phyloP scores from a whole-genome alignment of 53 echinoderm and acorn worm genomes.

The Arbacia lixula region DNA sequence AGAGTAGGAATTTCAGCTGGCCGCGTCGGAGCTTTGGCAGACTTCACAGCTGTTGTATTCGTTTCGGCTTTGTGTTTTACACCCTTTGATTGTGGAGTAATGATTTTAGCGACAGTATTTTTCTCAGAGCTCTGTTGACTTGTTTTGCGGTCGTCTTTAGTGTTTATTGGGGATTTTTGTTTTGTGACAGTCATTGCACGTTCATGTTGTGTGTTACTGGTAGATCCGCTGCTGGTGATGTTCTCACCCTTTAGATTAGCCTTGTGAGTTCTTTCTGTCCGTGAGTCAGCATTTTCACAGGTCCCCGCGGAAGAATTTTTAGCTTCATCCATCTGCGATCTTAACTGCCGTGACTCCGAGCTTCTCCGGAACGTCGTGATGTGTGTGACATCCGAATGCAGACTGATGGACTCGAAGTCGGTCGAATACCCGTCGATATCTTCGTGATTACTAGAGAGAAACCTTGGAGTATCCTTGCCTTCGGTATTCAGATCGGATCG shows the following conservation, averaged over 20 bases:
- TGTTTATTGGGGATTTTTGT: too few relatives aligned
- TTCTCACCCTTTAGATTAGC: background rate
- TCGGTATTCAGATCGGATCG: too few relatives aligned
- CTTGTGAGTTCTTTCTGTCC: too few relatives aligned
- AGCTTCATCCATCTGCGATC: background rate
- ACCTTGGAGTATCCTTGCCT: background rate
- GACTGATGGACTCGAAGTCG: slow-evolving; percentile 34
- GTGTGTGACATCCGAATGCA: slow-evolving; percentile 5
- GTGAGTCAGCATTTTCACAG: background rate
- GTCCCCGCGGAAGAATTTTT: background rate
- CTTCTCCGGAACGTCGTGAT: slow-evolving; percentile 3
- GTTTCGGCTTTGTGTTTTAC: too few relatives aligned
- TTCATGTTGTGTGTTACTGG: background rate
- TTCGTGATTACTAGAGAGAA: background rate
- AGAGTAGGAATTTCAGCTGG: slow-evolving; percentile 21
- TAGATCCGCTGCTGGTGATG: too few relatives aligned
- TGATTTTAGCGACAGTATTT: background rate
- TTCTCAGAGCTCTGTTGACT: background rate
- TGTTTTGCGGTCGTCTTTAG: background rate
- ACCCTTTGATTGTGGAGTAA: background rate
- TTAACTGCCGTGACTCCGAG: background rate
- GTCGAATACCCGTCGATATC: slow-evolving; percentile 32
- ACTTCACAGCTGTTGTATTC: too few relatives aligned
- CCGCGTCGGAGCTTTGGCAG: background rate
- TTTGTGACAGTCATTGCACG: too few relatives aligned